Evolutionary conservation across 1,140 invertebrate species (phyloP), one percentile per base, ranked within the genome.

Genomic region (Catajapyx aquilonaris): DNA sequence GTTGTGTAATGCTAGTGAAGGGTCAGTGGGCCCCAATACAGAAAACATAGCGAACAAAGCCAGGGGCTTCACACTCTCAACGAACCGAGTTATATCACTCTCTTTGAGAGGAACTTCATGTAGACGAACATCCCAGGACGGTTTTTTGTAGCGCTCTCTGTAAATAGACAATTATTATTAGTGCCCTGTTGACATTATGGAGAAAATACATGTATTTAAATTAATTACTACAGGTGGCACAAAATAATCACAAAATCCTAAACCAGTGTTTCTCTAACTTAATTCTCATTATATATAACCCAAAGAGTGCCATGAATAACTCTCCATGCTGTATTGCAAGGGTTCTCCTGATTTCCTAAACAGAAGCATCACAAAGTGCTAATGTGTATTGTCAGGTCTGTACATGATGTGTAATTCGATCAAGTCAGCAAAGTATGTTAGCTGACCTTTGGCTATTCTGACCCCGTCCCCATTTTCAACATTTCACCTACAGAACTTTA

Each of bases 61-160:
- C 10, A 75, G 63, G 18, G 76, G 71, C 34, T 74, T 61, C 37
- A 85, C 59, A 41, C 61, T 62, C 18, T 72, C 68, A 0, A 94
- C 85, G 58, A 94, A 93, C 36, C 68, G 60, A 17, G 80, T 80
- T 11, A 94, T 71, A 44, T 88, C 77, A 22, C 65, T 61, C 34
- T 94, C 80, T 2, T 63, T 49, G 7, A 74, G 67, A 2, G 78
- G 76, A 28, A 75, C 62, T 40, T 64, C 57, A 31, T 65, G 62
- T 47, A n/a, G n/a, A n/a, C n/a, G n/a, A n/a, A n/a, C n/a, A n/a
- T 71, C 63, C 81, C 85, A 88, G 1, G 65, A 62, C 31, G 54
- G 49, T 37, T 65, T 65, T 17, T 55, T 61, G 44, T 67, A 68
- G 22, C 75, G 55, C 55, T 81, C 77, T 41, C 66, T 70, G 44